A percentile compares a stretch with the other conserved stretches of the same genome.
Evolutionary conservation across 2,888 invertebrate species (phyloP).

Genomic region (Plutella xylostella): DNA sequence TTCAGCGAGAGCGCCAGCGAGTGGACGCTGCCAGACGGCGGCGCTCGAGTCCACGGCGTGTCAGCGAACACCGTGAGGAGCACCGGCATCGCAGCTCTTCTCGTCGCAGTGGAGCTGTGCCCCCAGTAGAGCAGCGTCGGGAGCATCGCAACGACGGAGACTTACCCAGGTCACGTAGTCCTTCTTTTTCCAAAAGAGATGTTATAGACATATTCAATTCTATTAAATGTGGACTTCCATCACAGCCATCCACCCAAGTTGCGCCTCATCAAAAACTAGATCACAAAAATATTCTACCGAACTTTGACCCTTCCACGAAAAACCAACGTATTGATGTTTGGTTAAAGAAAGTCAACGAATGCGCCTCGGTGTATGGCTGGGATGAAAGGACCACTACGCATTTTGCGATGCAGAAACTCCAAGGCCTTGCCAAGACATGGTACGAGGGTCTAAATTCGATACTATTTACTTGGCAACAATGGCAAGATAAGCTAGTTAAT

Average conservation of each 20-base stretch:
- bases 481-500: conserved; percentile 18
- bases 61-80: neutral
- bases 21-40: neutral
- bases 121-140: too few relatives aligned
- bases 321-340: conserved; percentile 4
- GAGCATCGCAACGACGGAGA: neutral
- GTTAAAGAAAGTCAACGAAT: conserved; percentile 11
- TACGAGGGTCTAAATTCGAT: conserved; percentile 9
- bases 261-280: neutral
- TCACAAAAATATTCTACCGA: conserved; percentile 4
- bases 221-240: neutral
- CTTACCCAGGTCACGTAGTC: neutral
- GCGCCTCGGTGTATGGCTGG: conserved; percentile 12
- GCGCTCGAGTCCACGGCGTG: neutral
- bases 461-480: conserved; percentile 17
- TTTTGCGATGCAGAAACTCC: conserved; percentile 12
- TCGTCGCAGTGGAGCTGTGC: too few relatives aligned
- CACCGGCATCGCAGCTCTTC: neutral
- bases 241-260: neutral
- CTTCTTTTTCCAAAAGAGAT: neutral
- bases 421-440: conserved; percentile 12
- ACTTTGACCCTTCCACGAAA: conserved; percentile 3
- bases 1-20: neutral
- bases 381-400: conserved; percentile 9
- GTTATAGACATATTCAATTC: neutral